phyloP scores from a whole-genome alignment of 2,113 vertebrate genomes.

The Tauraco erythrolophus region DNA sequence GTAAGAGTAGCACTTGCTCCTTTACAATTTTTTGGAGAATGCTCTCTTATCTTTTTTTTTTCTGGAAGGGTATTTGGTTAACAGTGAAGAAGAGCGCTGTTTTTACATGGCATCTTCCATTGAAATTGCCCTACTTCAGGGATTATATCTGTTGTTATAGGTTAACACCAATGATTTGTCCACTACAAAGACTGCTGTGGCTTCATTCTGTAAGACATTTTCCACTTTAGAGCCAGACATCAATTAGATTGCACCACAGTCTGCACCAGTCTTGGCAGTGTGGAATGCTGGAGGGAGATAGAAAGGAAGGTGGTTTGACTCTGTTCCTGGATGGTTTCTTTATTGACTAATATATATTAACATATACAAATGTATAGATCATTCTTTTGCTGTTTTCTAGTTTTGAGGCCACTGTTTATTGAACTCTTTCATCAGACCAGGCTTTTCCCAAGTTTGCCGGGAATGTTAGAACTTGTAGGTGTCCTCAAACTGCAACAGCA shows the following conservation, averaged over 20 bases:
- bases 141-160: neutral
- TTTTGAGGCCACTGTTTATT: neutral
- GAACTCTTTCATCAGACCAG: neutral
- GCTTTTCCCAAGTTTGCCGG: neutral
- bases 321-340: neutral
- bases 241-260: neutral
- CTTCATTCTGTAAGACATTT: neutral
- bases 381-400: neutral
- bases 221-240: neutral
- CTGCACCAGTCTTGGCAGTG: neutral
- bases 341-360: neutral
- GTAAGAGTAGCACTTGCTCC: neutral
- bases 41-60: neutral
- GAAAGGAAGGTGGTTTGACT: neutral
- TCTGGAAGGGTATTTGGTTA: neutral
- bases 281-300: too few relatives aligned
- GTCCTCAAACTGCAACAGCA: neutral
- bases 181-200: neutral
- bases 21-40: neutral
- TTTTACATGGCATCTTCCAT: neutral
- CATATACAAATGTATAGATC: neutral
- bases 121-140: neutral
- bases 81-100: neutral
- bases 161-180: neutral
- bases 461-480: neutral